Evolutionary conservation across 2,113 vertebrate genomes (phyloP), one percentile per base, ranked within the genome.

Genomic region (Rhombomys opimus): DNA sequence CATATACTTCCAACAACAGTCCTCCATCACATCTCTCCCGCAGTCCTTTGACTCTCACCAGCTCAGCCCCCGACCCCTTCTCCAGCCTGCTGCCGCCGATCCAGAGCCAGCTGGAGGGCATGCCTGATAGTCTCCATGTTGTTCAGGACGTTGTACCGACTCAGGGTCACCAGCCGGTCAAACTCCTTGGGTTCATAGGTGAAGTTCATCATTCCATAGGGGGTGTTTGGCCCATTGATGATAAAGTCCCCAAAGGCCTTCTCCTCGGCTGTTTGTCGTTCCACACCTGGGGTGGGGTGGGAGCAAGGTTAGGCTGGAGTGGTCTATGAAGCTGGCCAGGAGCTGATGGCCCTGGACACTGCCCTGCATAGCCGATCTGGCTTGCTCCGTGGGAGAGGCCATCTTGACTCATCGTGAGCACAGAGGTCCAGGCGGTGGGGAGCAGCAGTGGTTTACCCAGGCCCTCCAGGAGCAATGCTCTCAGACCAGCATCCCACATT

Each of bases 101-200:
- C 94, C 96, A 99, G 96, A 92, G 98, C 98, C 95, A 98, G 90
- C 70, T 22, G 90, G 0, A 99, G 94, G 12, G 96, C 95, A 18
- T 50, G 93, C 82, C 94, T 95, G 90, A 99, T 73, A 0, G 61
- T 41, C 17, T 98, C 97, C 18, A 70, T 95, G 7, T 96, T 99
- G 96, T 99, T 99, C 22, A 99, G 94, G 75, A 99, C 97, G 0
- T 99, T 99, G 97, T 99, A 99, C 63, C 94, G 70, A 88, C 97
- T 98, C 97, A 99, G 91, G 67, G 98, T 98, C 92, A 99, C 97
- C 30, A 99, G 92, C 27, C 95, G 97, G 46, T 97, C 97, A 91
- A 99, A 99, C 65, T 99, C 97, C 0, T 97, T 4, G 0, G 98
- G 96, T 68, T 98, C 94, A 73, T 98, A 98, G 57, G 98, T 99